Evolutionary conservation across 2,888 invertebrate species (phyloP), one percentile per base, ranked within the genome.

Genomic region (Saturnia japonica): DNA sequence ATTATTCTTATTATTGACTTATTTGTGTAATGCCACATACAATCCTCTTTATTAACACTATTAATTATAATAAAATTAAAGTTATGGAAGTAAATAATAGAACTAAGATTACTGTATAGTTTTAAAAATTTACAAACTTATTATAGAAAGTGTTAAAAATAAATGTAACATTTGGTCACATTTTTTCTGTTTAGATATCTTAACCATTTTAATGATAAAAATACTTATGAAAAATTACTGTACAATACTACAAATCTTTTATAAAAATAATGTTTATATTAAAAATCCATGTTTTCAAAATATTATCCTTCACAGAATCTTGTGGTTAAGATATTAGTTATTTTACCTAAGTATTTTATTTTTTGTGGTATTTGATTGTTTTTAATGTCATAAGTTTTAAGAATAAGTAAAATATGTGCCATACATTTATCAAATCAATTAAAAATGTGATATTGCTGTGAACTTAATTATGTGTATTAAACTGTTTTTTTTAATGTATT

Each of bases 371-470:
- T 54, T 54, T n/a, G 11, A 54, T 54, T 11, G 19, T 22, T 22
- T 47, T 47, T 47, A 4, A 22, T 54, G 22, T 9, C 54, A 9
- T 54, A 54, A n/a, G 22, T 54, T 54, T 54, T 64, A 40, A 60
- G 57, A 60, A 60, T 28, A 60, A 60, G 25, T 60, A 28, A 60
- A 25, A 64, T 64, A 19, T 40, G 64, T 64, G 64, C 72, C 12
- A 67, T 45, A 60, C 69, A 54, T 12, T 8, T 8, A 43, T 12
- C 14, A 54, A 43, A 43, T 12, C 14, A 54, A 60, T 28, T 60
- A 60, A 57, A 66, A 68, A 45, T 69, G 19, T 75, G 76, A 76
- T 72, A 64, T 40, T 64, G 8, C 8, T 40, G 25, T 22, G 25
- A 25, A 25, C 8, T 25, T 57, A 57, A n/a, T n/a, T n/a, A n/a